A percentile compares a stretch with the other conserved stretches of the same genome.
Evolutionary conservation across 2,888 invertebrate species (phyloP).

Genomic region (Formica aserva): DNA sequence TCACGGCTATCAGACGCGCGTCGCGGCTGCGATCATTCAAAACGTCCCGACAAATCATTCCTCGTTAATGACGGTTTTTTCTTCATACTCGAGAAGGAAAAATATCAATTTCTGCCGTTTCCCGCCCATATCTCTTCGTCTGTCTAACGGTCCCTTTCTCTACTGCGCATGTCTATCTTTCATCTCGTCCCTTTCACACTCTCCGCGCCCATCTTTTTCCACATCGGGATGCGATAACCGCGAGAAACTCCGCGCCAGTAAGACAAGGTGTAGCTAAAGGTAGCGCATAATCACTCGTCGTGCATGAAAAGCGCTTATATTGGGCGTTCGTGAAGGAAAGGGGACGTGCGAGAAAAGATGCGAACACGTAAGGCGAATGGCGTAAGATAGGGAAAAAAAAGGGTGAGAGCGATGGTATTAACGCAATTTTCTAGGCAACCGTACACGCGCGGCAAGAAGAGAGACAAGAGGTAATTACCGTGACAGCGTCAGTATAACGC

Average conservation of each 20-base stretch:
- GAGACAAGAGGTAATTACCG: constrained; percentile 68
- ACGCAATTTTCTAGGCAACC: constrained; percentile 59
- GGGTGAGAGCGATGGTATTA: constrained; percentile 50
- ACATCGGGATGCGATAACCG: constrained; percentile 63
- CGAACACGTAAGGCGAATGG: constrained; percentile 29
- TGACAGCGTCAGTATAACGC: constrained; percentile 63
- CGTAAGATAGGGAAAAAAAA: constrained; percentile 26
- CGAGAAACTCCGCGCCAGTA: constrained; percentile 56
- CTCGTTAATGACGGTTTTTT: constrained; percentile 62
- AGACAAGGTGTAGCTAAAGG: constrained; percentile 59
- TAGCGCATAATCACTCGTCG: constrained; percentile 47
- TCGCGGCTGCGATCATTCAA: constrained; percentile 36
- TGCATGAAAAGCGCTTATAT: constrained; percentile 48
- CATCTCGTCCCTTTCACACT: constrained; percentile 16
- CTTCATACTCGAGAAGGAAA: constrained; percentile 10
- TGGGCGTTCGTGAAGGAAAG: not conserved
- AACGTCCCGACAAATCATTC: constrained; percentile 64
- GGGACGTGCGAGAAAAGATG: constrained; percentile 3
- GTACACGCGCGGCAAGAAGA: constrained; percentile 42
- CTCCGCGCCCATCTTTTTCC: constrained; percentile 42
- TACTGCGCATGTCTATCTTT: constrained; percentile 60
- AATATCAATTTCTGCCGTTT: constrained; percentile 66
- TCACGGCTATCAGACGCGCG: constrained; percentile 47
- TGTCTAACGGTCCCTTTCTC: constrained; percentile 65
- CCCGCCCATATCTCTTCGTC: constrained; percentile 43